Evolutionary conservation across 2,113 vertebrate species (phyloP).

Genomic region (Solenodon paradoxus): DNA sequence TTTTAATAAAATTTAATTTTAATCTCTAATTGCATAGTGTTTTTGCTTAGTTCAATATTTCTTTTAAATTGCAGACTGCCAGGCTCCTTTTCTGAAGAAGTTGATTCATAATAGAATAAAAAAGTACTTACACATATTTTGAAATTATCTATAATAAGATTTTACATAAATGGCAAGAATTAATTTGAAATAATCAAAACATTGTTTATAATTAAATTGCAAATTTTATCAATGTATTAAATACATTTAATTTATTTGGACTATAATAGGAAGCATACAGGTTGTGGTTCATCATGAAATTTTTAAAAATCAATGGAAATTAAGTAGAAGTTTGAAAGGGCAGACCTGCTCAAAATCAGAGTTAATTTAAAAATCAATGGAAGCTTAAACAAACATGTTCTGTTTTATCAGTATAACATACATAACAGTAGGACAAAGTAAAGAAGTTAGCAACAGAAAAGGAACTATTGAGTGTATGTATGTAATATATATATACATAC

Average conservation of each 20-base stretch:
- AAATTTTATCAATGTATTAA: conserved; percentile 5
- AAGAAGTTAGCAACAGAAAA: not conserved
- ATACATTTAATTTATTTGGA: conserved; percentile 16
- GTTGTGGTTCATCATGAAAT: conserved; percentile 23
- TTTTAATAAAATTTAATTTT: not conserved
- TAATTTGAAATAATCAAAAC: conserved; percentile 63
- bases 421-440: not conserved
- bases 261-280: conserved; percentile 48
- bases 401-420: conserved; percentile 43
- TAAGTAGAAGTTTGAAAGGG: conserved; percentile 52
- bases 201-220: conserved; percentile 47
- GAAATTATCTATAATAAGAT: conserved; percentile 28
- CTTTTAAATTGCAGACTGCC: conserved; percentile 26
- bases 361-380: conserved; percentile 68
- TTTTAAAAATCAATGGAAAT: conserved; percentile 72
- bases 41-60: not conserved
- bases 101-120: conserved; percentile 29
- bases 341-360: conserved; percentile 71
- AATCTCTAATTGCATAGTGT: not conserved
- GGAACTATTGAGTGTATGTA: not conserved
- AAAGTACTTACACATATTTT: conserved; percentile 43
- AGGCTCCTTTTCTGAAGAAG: conserved; percentile 29
- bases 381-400: conserved; percentile 66
- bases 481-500: too few relatives aligned
- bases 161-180: conserved; percentile 54